Percentiles rank a stretch among this genome's conserved stretches.
Conservation (phyloP, 1,140 invertebrate species). For the Steinernema feltiae region DNA sequence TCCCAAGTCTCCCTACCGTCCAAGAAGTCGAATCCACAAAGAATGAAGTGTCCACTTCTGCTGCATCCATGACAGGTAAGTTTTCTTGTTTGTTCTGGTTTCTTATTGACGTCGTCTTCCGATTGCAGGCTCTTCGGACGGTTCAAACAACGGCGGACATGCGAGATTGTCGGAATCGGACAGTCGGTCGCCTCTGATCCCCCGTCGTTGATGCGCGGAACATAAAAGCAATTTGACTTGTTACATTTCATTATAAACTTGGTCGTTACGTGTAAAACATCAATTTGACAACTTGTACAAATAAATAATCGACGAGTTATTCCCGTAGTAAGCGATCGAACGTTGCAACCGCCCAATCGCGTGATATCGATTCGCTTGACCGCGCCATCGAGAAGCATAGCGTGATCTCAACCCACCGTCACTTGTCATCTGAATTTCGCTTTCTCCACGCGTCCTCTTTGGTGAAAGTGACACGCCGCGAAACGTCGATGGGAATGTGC, state of each 20-base stretch:
- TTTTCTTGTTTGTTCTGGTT: no score
- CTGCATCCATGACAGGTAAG: not conserved
- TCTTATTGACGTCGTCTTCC: no score
- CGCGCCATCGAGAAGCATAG: not conserved
- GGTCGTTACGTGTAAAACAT: not conserved
- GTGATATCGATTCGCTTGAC: conserved; percentile 4
- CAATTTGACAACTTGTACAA: not conserved
- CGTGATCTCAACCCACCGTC: no score
- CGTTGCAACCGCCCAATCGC: not conserved
- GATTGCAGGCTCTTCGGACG: not conserved
- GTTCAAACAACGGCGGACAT: not conserved
- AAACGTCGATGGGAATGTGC: no score
- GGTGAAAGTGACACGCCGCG: no score
- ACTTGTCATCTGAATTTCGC: no score
- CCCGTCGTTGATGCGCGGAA: no score
- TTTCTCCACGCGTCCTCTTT: no score
- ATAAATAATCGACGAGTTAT: not conserved
- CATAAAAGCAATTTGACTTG: no score
- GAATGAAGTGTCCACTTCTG: not conserved
- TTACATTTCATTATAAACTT: no score
- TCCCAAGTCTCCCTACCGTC: not conserved
- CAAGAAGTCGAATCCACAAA: not conserved
- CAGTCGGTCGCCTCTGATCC: not conserved
- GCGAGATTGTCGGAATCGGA: not conserved
- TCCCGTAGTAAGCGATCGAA: not conserved